Conservation (phyloP, 1,140 invertebrate genomes). For the Drosophila bocki region DNA sequence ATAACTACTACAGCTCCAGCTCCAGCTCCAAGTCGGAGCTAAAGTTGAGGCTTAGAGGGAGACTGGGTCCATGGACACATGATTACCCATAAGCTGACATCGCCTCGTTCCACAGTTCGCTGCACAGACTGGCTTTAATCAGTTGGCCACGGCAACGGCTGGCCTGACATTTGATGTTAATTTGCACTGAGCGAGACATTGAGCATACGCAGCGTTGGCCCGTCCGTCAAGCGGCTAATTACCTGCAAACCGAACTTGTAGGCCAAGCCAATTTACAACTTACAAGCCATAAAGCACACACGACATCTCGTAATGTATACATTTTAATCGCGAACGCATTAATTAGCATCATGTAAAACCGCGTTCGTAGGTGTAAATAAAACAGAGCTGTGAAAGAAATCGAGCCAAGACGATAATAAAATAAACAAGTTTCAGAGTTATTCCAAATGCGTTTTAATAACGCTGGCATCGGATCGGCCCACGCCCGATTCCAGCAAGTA, state of each 20-base stretch:
- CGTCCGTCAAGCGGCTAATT: slow-evolving; percentile 55
- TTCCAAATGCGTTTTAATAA: slow-evolving; percentile 47
- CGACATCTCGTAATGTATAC: slow-evolving; percentile 45
- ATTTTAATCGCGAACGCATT: slow-evolving; percentile 57
- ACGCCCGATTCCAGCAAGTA: slow-evolving; percentile 75
- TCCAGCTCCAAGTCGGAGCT: slow-evolving; percentile 27
- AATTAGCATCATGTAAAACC: slow-evolving; percentile 51
- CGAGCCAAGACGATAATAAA: slow-evolving; percentile 23
- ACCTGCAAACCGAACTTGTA: slow-evolving; percentile 55
- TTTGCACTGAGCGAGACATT: slow-evolving; percentile 68
- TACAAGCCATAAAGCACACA: slow-evolving; percentile 59
- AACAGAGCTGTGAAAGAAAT: slow-evolving; percentile 14
- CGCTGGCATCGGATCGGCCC: slow-evolving; percentile 28
- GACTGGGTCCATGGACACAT: slow-evolving; percentile 57
- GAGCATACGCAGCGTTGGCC: slow-evolving; percentile 71
- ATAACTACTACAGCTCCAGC: slow-evolving; percentile 13
- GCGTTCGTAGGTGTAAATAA: slow-evolving; percentile 47
- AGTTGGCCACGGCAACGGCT: slow-evolving; percentile 60
- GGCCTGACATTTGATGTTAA: slow-evolving; percentile 76
- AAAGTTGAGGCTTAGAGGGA: slow-evolving; percentile 24
- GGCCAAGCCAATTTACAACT: slow-evolving; percentile 29
- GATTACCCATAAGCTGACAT: slow-evolving; percentile 81
- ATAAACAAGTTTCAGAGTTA: slow-evolving; percentile 41
- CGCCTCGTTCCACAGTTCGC: slow-evolving; percentile 70
- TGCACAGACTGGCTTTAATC: slow-evolving; percentile 74